Percentiles rank a stretch among this genome's conserved stretches.
Conservation (phyloP, 2,797 vertebrate genomes). For the Pangasius larnaudii region DNA sequence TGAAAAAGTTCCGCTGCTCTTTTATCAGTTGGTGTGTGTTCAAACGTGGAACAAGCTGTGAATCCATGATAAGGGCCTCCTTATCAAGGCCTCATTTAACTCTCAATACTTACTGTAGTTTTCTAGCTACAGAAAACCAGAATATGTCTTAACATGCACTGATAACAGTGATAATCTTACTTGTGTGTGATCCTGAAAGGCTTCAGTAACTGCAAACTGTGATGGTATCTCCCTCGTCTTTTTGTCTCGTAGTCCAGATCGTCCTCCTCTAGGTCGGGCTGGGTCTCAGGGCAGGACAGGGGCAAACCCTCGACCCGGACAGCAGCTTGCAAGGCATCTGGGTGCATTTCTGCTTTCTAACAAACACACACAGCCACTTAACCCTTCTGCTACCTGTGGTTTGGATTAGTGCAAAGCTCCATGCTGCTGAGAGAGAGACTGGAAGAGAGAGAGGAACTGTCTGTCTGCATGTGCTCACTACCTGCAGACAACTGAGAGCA, state of each 20-base stretch:
- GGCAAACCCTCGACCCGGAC: constrained; percentile 75
- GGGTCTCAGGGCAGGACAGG: constrained; percentile 67
- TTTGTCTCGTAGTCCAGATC: constrained; percentile 64
- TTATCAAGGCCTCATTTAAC: constrained; percentile 65
- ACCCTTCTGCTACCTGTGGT: constrained; percentile 12
- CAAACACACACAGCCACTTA: constrained; percentile 37
- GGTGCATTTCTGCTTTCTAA: constrained; percentile 69
- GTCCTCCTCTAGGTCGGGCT: constrained; percentile 67
- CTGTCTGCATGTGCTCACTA: constrained; percentile 65
- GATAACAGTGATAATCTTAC: constrained; percentile 65
- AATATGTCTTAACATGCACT: not conserved
- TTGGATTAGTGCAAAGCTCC: constrained; percentile 1
- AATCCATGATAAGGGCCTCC: constrained; percentile 62
- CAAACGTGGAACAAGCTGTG: constrained; percentile 61
- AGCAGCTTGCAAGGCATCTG: constrained; percentile 73
- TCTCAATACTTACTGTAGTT: not conserved
- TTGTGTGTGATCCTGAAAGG: constrained; percentile 82
- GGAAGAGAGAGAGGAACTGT: constrained; percentile 1
- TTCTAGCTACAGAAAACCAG: constrained; percentile 1
- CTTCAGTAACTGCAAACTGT: constrained; percentile 81
- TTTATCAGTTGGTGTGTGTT: constrained; percentile 68
- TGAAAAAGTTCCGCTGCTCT: constrained; percentile 55
- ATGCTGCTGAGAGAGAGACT: not conserved
- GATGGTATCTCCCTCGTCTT: constrained; percentile 73
- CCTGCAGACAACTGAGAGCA: constrained; percentile 48